Base-by-base conservation (phyloP, 2,797 vertebrate genomes). In the Craterocephalus amniculus region DNA sequence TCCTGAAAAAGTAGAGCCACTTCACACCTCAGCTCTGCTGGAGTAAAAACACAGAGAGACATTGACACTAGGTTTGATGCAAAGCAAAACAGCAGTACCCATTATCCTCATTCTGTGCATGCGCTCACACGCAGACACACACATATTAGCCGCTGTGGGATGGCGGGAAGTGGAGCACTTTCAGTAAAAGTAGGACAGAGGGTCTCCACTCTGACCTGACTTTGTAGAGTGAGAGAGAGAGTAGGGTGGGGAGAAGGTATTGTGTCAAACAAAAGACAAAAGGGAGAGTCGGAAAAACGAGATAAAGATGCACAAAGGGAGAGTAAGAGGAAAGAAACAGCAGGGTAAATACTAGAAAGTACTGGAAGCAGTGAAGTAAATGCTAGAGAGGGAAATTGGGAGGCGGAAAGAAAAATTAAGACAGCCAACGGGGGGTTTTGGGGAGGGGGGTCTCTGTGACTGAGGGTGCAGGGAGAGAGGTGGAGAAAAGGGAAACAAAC, bases 181-280 rank as follows among this genome's bases (percentile, higher is more conserved):
- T 80, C 26, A 63, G 75, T 72, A 73, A 85, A 92, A 94, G 79
- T 92, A 82, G 92, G 86, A 88, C 89, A 85, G 57, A 77, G 56
- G 86, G 70, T 89, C 75, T 87, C 73, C 74, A 80, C 70, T 48
- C 48, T 83, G 83, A 89, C 88, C 86, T 76, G 74, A 76, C 63
- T 56, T 35, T 34, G 24, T 49, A 67, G 59, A 70, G n/a, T 67
- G 2, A 56, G 38, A 57, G 36, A 27, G 48, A 2, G 10, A 26
- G 40, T 22, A 31, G 52, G 54, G 51, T 62, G 55, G 20, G 31
- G 29, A 48, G 45, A 34, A n/a, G 32, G 64, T 40, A 63, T 63
- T 35, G 36, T 59, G 58, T 49, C 58, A 58, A 48, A 73, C 45
- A 36, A 54, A 57, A 29, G 18, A 24, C 35, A 36, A 40, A 59